phyloP scores from a whole-genome alignment of 2,888 invertebrate genomes.

The Chymomyza caudatula region DNA sequence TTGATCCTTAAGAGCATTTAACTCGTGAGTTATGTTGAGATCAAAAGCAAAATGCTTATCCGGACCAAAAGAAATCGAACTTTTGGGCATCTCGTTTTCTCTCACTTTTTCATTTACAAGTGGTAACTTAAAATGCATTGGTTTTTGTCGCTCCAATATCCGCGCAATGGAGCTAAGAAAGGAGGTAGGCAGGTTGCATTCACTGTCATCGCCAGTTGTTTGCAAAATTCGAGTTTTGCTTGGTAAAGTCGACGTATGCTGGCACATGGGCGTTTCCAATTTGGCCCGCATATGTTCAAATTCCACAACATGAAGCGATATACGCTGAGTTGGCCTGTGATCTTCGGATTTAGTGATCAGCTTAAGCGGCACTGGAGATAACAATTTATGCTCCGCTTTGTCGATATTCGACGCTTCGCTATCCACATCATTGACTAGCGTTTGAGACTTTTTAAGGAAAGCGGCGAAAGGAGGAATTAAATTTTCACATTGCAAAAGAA shows the following conservation, averaged over 20 bases:
- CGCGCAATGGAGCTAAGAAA: neutral
- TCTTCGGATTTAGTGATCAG: neutral
- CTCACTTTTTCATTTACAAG: neutral
- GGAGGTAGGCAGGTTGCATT: neutral
- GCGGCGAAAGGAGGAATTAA: neutral
- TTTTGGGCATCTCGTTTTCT: neutral
- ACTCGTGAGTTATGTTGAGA: constrained; percentile 31
- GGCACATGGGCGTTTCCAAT: neutral
- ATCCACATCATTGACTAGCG: neutral
- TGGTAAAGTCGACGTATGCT: constrained; percentile 1
- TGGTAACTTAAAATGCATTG: neutral
- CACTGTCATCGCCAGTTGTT: neutral
- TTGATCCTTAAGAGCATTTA: constrained; percentile 10
- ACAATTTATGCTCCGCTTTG: neutral
- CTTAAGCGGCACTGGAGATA: neutral
- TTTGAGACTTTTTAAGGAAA: neutral
- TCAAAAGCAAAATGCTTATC: constrained; percentile 46
- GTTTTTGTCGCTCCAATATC: neutral
- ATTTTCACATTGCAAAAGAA: neutral
- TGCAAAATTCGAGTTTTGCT: neutral
- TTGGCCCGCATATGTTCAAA: neutral
- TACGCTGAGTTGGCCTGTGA: neutral
- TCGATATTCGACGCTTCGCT: neutral
- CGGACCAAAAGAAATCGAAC: neutral
- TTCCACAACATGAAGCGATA: neutral